Evolutionary conservation across 2,113 vertebrate genomes (phyloP).

Genomic region (Mesembrinibis cayennensis): DNA sequence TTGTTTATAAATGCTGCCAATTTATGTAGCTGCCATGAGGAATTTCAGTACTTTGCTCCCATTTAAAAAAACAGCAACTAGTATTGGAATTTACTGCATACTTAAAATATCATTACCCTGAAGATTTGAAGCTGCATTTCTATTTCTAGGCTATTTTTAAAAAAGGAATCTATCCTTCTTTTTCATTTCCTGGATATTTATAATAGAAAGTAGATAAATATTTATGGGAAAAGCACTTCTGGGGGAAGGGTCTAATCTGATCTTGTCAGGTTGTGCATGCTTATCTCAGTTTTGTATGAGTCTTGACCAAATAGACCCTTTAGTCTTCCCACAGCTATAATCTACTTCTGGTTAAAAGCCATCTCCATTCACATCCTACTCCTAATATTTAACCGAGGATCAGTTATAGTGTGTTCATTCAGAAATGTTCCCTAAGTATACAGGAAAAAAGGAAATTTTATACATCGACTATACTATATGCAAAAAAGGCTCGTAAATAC

Average conservation of each 20-base stretch:
- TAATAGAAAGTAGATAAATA: slow-evolving; percentile 64
- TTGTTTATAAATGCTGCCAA: background rate
- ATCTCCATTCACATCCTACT: slow-evolving; percentile 47
- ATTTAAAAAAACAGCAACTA: slow-evolving; percentile 1
- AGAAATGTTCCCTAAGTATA: slow-evolving; percentile 15
- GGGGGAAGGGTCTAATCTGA: slow-evolving; percentile 64
- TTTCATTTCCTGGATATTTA: slow-evolving; percentile 51
- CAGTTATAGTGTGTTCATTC: slow-evolving; percentile 47
- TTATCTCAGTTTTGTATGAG: slow-evolving; percentile 63
- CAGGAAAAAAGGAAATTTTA: background rate
- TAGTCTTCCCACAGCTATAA: slow-evolving; percentile 52
- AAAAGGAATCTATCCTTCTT: background rate
- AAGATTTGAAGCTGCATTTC: slow-evolving; percentile 25
- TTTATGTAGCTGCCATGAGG: background rate
- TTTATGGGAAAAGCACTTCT: slow-evolving; percentile 52
- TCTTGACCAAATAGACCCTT: slow-evolving; percentile 64
- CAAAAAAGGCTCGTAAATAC: background rate
- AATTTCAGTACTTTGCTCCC: slow-evolving; percentile 22
- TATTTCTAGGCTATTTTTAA: background rate
- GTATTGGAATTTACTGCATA: slow-evolving; percentile 20
- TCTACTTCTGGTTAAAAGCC: slow-evolving; percentile 64
- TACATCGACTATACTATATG: background rate
- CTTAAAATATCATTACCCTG: background rate
- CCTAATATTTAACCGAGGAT: slow-evolving; percentile 51
- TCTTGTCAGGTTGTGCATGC: slow-evolving; percentile 60